These are phyloP conservation scores for Pomacea maculata DNA, from an alignment of 1,140 invertebrate genomes.

Conservation along the genomic window DNA sequence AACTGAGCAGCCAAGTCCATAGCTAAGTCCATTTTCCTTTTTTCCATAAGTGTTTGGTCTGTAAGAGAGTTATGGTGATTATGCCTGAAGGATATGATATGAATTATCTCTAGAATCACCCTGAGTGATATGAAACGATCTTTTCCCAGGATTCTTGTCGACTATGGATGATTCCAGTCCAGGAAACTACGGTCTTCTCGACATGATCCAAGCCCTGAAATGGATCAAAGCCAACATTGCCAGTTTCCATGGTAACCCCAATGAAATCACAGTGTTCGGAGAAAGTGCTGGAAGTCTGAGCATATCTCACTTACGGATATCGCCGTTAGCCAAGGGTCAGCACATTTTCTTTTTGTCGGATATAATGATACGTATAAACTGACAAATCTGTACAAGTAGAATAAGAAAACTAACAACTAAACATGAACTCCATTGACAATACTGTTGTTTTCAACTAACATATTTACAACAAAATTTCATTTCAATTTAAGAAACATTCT, in stretches of 20 bases:
- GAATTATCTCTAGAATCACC: not conserved
- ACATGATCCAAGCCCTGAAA: slow-evolving; percentile 87
- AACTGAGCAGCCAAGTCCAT: too few species aligned
- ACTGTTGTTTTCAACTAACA: not conserved
- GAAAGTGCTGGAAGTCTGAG: slow-evolving; percentile 83
- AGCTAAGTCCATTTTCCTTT: too few species aligned
- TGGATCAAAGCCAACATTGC: slow-evolving; percentile 92
- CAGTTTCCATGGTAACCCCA: slow-evolving; percentile 86
- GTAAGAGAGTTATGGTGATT: not conserved
- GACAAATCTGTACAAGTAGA: not conserved
- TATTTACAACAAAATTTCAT: too few species aligned
- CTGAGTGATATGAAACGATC: not conserved
- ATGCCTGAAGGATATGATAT: not conserved
- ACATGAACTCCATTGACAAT: not conserved
- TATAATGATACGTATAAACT: not conserved
- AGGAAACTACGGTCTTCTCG: slow-evolving; percentile 94
- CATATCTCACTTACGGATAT: slow-evolving; percentile 22
- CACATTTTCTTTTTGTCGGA: not conserved
- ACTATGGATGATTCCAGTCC: slow-evolving; percentile 92
- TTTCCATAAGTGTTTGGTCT: too few species aligned
- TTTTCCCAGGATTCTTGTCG: slow-evolving; percentile 80
- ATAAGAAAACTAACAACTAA: not conserved
- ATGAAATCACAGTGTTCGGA: slow-evolving; percentile 89
- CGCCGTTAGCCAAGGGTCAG: slow-evolving; percentile 4
- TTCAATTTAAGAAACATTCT: not conserved